Percentiles rank a stretch among this genome's conserved stretches.
These are phyloP conservation scores for Taxidea taxus DNA, from an alignment of 2,113 vertebrate genomes.

Conservation along the genomic window DNA sequence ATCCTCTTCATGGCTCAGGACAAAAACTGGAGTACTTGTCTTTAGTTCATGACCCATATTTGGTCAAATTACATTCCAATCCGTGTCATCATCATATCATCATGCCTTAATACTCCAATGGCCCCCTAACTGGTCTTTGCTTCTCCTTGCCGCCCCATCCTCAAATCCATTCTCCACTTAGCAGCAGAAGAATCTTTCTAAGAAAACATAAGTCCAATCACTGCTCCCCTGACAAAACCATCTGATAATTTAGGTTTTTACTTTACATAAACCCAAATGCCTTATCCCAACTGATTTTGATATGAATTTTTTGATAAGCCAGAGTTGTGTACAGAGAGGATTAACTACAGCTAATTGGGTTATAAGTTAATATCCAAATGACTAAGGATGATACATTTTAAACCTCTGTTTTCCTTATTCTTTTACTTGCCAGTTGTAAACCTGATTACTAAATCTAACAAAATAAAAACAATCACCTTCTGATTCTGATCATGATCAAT, in stretches of 20 bases:
- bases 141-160: background rate
- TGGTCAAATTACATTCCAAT: background rate
- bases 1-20: background rate
- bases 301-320: background rate
- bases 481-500: background rate
- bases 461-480: background rate
- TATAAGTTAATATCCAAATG: background rate
- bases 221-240: background rate
- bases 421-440: background rate
- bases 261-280: background rate
- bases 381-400: background rate
- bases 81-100: fast-evolving
- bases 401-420: background rate
- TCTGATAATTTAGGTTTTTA: background rate
- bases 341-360: background rate
- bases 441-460: background rate
- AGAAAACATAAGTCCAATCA: background rate
- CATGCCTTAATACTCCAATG: fast-evolving
- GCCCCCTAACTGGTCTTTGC: too few relatives aligned
- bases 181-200: background rate
- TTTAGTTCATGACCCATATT: background rate
- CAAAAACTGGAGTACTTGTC: background rate
- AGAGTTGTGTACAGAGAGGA: background rate
- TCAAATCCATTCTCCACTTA: background rate
- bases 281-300: background rate